These are phyloP conservation scores for Clavelina lepadiformis DNA, from an alignment of 23 tunicate genomes.

Conservation along the genomic window DNA sequence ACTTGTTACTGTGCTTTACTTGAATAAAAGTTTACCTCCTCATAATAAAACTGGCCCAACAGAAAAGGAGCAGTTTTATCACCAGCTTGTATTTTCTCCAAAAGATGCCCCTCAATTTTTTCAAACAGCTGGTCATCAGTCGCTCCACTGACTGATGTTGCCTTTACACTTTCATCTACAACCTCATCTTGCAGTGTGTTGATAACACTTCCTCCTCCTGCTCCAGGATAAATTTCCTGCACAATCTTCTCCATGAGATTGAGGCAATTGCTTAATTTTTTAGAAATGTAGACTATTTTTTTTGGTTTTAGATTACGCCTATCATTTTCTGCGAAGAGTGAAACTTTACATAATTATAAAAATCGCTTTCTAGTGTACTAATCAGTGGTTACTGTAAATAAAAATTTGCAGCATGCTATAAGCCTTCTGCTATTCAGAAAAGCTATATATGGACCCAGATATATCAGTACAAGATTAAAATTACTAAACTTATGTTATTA, in stretches of 20 bases:
- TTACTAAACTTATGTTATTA: too few relatives aligned
- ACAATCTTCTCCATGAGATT: slow-evolving; percentile 46
- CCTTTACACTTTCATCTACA: slow-evolving; percentile 38
- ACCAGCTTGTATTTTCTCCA: slow-evolving; percentile 59
- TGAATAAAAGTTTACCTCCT: slow-evolving; percentile 52
- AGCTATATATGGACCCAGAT: too few relatives aligned
- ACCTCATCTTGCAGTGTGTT: slow-evolving; percentile 76
- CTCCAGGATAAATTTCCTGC: slow-evolving; percentile 11
- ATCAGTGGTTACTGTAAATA: too few relatives aligned
- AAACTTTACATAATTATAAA: too few relatives aligned
- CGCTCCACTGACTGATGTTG: slow-evolving; percentile 39
- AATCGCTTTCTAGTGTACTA: too few relatives aligned
- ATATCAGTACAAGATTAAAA: too few relatives aligned
- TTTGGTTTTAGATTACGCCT: too few relatives aligned
- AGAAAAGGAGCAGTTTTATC: slow-evolving; percentile 80
- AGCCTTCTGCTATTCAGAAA: too few relatives aligned
- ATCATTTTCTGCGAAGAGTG: too few relatives aligned
- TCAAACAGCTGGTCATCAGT: slow-evolving; percentile 77
- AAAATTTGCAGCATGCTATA: too few relatives aligned
- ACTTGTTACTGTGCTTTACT: neutral
- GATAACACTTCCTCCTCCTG: slow-evolving; percentile 58
- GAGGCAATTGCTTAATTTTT: too few relatives aligned
- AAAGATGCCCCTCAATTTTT: slow-evolving; percentile 74
- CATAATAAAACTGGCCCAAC: slow-evolving; percentile 89
- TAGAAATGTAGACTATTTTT: too few relatives aligned